Evolutionary conservation across 2,797 vertebrate genomes (phyloP).

Genomic region (Orestias chungarensis): DNA sequence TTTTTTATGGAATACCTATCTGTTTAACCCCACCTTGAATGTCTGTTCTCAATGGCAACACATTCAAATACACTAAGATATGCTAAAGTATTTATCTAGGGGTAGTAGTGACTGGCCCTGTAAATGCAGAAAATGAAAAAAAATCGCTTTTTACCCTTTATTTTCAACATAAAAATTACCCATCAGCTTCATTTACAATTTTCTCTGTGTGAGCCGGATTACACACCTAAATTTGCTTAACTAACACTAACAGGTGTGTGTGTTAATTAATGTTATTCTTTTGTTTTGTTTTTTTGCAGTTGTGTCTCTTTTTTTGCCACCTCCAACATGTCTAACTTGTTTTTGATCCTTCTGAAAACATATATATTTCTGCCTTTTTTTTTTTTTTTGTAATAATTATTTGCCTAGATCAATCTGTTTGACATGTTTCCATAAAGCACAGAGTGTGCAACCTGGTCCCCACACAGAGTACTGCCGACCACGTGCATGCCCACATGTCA

Average conservation of each 20-base stretch:
- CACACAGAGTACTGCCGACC: conserved; percentile 9
- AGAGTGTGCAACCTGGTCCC: conserved; percentile 28
- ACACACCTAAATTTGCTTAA: neutral
- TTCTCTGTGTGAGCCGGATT: neutral
- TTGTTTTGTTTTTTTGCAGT: neutral
- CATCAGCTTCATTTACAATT: neutral
- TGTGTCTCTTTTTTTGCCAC: neutral
- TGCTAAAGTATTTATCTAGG: too few species aligned
- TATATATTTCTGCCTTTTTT: too few species aligned
- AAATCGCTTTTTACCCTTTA: neutral
- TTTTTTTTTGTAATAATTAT: neutral
- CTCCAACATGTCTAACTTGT: neutral
- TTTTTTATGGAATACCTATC: too few species aligned
- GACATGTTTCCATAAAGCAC: conserved; percentile 3
- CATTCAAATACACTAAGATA: too few species aligned
- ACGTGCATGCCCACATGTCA: conserved; percentile 27
- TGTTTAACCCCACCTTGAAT: too few species aligned
- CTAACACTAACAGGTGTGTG: neutral
- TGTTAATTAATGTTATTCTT: too few species aligned
- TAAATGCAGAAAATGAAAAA: too few species aligned
- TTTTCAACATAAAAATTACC: neutral
- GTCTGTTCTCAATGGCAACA: too few species aligned
- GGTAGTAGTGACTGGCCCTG: too few species aligned
- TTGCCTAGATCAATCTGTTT: conserved; percentile 1
- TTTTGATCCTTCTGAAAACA: neutral